Conservation (phyloP, 2,113 vertebrate genomes). For the Garra rufa region DNA sequence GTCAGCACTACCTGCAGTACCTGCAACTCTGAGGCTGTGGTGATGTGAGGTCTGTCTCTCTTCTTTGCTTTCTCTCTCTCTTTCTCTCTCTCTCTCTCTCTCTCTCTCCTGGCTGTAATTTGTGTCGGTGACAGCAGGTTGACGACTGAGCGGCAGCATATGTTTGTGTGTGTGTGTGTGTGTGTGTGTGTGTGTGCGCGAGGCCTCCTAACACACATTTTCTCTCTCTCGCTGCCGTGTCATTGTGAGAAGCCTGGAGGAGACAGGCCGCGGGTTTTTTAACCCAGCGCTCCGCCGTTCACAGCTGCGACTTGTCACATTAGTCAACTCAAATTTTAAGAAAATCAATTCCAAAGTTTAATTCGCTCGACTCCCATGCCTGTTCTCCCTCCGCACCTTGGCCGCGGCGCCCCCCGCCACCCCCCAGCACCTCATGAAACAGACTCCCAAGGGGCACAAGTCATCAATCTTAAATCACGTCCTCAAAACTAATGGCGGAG, state of each 20-base stretch:
- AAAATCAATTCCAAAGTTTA: constrained; percentile 82
- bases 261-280: constrained; percentile 73
- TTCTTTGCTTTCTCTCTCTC: constrained; percentile 42
- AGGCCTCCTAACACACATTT: constrained; percentile 51
- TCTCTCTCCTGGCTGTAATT: constrained; percentile 76
- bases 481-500: constrained; percentile 78
- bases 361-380: constrained; percentile 78
- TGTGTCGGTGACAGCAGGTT: constrained; percentile 80
- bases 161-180: constrained; percentile 47
- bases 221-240: constrained; percentile 68
- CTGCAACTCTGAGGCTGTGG: constrained; percentile 47
- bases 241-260: constrained; percentile 80
- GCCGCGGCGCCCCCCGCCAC: constrained; percentile 58
- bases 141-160: constrained; percentile 74
- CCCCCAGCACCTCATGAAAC: constrained; percentile 59
- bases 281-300: constrained; percentile 68
- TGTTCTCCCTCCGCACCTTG: constrained; percentile 67
- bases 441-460: constrained; percentile 77
- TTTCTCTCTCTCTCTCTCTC: constrained; percentile 28
- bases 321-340: constrained; percentile 81
- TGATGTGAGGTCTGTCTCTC: constrained; percentile 52
- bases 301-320: constrained; percentile 83
- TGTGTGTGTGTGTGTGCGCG: constrained; percentile 26
- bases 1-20: constrained; percentile 69
- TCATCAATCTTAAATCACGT: constrained; percentile 83